phyloP scores from a whole-genome alignment of 1,140 invertebrate genomes.

The Bombus soroeensis region DNA sequence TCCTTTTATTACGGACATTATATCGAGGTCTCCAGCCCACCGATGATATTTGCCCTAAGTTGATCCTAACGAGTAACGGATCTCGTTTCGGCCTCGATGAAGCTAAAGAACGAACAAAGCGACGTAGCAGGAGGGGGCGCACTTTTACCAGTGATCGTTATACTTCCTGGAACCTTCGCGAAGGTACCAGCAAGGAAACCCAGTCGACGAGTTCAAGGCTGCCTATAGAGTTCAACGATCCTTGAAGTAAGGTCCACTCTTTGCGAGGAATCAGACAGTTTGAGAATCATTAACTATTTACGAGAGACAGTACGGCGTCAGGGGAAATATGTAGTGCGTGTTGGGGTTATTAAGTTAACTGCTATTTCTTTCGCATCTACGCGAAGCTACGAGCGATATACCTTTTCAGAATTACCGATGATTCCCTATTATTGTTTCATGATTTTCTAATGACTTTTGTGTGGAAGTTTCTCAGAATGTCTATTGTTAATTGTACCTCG shows the following conservation, averaged over 20 bases:
- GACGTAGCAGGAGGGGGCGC: not conserved
- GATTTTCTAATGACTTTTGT: not conserved
- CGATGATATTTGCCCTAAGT: slow-evolving; percentile 36
- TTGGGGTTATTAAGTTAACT: slow-evolving; percentile 6
- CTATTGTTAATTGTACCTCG: not conserved
- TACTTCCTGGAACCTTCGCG: slow-evolving; percentile 68
- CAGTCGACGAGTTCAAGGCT: slow-evolving; percentile 69
- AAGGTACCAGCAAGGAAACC: slow-evolving; percentile 69
- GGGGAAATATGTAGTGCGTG: slow-evolving; percentile 14
- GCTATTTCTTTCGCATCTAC: not conserved
- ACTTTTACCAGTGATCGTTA: slow-evolving; percentile 65
- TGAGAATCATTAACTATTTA: slow-evolving; percentile 60
- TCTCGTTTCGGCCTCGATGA: slow-evolving; percentile 39
- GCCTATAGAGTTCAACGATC: slow-evolving; percentile 63
- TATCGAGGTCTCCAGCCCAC: not conserved
- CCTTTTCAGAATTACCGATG: slow-evolving; percentile 10
- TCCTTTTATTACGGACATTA: not conserved
- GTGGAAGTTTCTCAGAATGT: not conserved
- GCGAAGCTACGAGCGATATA: no score
- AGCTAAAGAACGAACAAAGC: slow-evolving; percentile 55
- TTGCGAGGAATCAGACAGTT: slow-evolving; percentile 34
- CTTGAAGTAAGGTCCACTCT: slow-evolving; percentile 48
- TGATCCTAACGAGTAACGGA: slow-evolving; percentile 58
- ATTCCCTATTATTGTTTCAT: slow-evolving; percentile 20
- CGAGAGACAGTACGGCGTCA: slow-evolving; percentile 15